These are phyloP conservation scores for Ramphastos sulfuratus DNA, from an alignment of 2,113 vertebrate species.

Conservation along the genomic window DNA sequence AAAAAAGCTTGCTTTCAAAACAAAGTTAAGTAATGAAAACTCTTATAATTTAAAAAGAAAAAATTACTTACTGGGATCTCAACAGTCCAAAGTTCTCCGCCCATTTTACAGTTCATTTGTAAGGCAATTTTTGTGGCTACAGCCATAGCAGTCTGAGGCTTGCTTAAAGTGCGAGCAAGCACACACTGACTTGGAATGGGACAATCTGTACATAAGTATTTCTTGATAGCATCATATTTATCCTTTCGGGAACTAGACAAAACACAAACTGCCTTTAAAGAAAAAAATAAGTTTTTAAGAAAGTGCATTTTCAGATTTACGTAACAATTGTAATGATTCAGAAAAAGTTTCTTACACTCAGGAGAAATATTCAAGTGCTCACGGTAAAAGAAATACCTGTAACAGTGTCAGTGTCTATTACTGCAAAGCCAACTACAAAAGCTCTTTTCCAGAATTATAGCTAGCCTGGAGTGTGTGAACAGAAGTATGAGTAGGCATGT, in stretches of 20 bases:
- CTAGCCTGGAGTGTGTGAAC: neutral
- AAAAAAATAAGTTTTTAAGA: neutral
- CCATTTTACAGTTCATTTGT: conserved; percentile 97
- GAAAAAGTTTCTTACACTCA: neutral
- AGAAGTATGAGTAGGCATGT: accelerated
- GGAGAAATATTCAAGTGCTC: neutral
- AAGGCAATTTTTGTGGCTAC: conserved; percentile 92
- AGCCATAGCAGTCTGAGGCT: conserved; percentile 83
- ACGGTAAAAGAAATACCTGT: neutral
- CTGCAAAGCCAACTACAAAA: neutral
- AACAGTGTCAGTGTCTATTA: neutral
- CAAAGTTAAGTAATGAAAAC: neutral
- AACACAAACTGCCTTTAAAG: conserved; percentile 86
- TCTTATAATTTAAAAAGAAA: accelerated
- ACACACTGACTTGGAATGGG: conserved; percentile 95
- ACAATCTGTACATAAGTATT: conserved; percentile 91
- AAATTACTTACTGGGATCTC: conserved; percentile 88
- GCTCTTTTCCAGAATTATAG: neutral
- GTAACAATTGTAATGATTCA: neutral
- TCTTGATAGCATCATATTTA: conserved; percentile 92
- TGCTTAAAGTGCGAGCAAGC: conserved; percentile 84
- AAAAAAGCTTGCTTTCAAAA: neutral
- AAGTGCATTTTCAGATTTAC: neutral
- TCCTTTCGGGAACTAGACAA: conserved; percentile 89
- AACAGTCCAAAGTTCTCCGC: conserved; percentile 93